Evolutionary conservation across 2,797 vertebrate species (phyloP), one percentile per base, ranked within the genome.

Genomic region (Pelochelys cantorii): DNA sequence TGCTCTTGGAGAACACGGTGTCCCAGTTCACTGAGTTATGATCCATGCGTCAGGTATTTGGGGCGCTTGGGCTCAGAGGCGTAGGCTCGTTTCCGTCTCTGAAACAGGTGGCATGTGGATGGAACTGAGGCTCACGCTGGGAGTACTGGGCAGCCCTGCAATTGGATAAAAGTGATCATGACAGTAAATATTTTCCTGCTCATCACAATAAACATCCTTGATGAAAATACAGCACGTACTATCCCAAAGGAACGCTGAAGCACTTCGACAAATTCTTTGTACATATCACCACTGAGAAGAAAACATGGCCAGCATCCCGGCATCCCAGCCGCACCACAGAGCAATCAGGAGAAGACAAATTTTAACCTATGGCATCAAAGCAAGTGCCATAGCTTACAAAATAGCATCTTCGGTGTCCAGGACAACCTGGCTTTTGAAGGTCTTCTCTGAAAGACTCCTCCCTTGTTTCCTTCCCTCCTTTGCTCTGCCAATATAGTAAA

Each of bases 161-260:
- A 60, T 88, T 71, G 54, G 79, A 86, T 22, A 27, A 79, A 82
- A 86, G 53, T 84, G 83, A 25, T 1, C 71, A 85, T 15, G 23
- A 37, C 65, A 89, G 81, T 87, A 59, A 52, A 87, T 60, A 75
- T 85, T 89, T 80, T 59, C 74, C 79, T 85, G 79, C 89, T 65
- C 27, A n/a, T 42, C 77, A 12, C 57, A n/a, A 75, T 52, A 87
- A 75, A 59, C 37, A 11, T 81, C 27, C 56, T 81, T 59, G 3
- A 18, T 29, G 42, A 29, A 11, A 14, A 25, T 20, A 15, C 25
- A 42, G 25, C 23, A 9, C 15, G 75, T 53, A 3, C 91, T 89
- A 87, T 90, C 92, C 74, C 84, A 84, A 79, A 83, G 11, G 59
- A 65, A 93, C 74, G 74, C 81, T 75, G 78, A 77, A 52, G 42